phyloP scores from a whole-genome alignment of 2,113 vertebrate species.

The Toxotes chatareus region DNA sequence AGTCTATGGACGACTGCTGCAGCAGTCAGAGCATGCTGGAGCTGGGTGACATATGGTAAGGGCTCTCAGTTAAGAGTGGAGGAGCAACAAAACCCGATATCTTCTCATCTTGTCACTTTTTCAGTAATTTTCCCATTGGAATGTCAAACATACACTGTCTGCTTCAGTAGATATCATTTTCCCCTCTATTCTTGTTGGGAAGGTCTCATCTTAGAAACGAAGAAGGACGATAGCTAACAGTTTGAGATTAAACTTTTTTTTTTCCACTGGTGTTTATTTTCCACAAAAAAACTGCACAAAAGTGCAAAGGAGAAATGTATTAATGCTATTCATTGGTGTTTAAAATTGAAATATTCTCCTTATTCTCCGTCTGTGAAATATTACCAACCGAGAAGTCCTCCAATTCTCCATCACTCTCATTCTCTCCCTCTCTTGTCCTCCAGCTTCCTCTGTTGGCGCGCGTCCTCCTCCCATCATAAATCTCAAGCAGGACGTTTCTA shows the following conservation, averaged over 20 bases:
- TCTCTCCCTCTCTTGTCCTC: constrained; percentile 28
- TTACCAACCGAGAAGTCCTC: constrained; percentile 10
- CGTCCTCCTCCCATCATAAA: constrained; percentile 66
- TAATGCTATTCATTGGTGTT: constrained; percentile 19
- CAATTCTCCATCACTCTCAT: constrained; percentile 11
- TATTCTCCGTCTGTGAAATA: background rate
- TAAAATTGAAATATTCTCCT: constrained; percentile 1
- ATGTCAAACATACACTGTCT: constrained; percentile 47
- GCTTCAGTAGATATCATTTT: constrained; percentile 1
- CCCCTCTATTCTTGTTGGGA: background rate
- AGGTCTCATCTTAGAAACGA: constrained; percentile 10
- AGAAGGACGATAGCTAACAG: constrained; percentile 16
- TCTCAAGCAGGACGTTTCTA: constrained; percentile 66
- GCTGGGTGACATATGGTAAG: constrained; percentile 56
- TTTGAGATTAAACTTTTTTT: background rate
- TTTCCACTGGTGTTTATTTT: constrained; percentile 7
- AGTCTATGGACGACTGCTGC: constrained; percentile 43
- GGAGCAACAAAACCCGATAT: constrained; percentile 56
- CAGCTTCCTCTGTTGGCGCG: constrained; percentile 28
- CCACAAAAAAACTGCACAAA: background rate
- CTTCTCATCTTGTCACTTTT: constrained; percentile 58
- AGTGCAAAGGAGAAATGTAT: background rate
- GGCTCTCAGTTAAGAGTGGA: constrained; percentile 50
- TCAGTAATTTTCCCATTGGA: constrained; percentile 40
- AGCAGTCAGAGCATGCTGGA: constrained; percentile 37